Evolutionary conservation across 1,140 invertebrate species (phyloP), one percentile per base, ranked within the genome.

Genomic region (Zelostemma sp.): DNA sequence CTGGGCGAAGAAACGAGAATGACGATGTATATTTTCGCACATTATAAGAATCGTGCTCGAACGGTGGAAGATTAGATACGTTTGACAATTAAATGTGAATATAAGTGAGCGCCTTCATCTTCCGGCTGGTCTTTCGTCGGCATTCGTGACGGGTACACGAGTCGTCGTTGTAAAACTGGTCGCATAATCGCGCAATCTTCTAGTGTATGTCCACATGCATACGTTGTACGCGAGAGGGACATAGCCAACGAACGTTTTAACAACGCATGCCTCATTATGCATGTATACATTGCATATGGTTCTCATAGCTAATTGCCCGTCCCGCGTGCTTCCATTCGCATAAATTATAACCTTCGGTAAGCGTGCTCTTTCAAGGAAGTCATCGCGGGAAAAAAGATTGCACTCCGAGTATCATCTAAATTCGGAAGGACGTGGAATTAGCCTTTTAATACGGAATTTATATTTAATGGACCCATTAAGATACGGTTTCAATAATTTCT

Each of bases 171-270:
- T 68, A 72, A 68, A 68, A 65, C 64, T 72, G 69, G 64, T 61
- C 64, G 60, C 64, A 72, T 72, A 72, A 72, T 72, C 60, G 60
- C 57, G 56, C 64, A 61, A 72, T 72, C 64, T 72, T 45, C 48
- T 61, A 45, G 47, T 57, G 25, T 55, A 64, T 54, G 57, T 64
- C 47, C 57, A 54, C 59, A 61, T 67, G 57, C 45, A 56, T 45
- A 46, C 28, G 41, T 28, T 28, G 25, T 33, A 46, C 40, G 62
- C 46, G 38, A 18, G 43, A 19, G 49, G 6, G 49, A 53, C 48
- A 61, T 15, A 48, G 40, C 57, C 53, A 51, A 50, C 57, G 25
- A 59, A 43, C 49, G 38, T 62, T 68, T 68, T 55, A 69, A 67
- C 70, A 68, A 73, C 61, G 54, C 18, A 48, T 40, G 59, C 65